phyloP scores from a whole-genome alignment of 2,888 invertebrate genomes.

The Argyresthia goedartella region DNA sequence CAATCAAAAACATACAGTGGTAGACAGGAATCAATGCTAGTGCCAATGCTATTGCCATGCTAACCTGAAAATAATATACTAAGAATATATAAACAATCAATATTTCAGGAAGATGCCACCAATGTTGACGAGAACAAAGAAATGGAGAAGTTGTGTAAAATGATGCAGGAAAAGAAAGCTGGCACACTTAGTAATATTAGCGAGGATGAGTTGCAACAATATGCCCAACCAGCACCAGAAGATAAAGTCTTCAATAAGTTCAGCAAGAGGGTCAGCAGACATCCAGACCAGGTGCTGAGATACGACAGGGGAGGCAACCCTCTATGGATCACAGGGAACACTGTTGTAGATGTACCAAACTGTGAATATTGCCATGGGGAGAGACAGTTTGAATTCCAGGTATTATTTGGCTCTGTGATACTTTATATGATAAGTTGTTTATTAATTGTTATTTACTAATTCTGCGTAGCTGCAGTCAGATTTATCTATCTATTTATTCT shows the following conservation, averaged over 20 bases:
- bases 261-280: conserved; percentile 74
- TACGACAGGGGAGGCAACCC: conserved; percentile 85
- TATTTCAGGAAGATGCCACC: conserved; percentile 35
- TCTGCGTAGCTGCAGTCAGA: too few species aligned
- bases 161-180: conserved; percentile 69
- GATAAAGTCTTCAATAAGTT: conserved; percentile 87
- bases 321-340: conserved; percentile 82
- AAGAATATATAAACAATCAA: not conserved
- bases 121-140: conserved; percentile 62
- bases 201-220: conserved; percentile 78
- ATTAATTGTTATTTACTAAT: too few species aligned
- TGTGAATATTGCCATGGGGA: conserved; percentile 81
- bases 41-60: too few species aligned
- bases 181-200: conserved; percentile 74
- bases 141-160: conserved; percentile 50
- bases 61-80: too few species aligned
- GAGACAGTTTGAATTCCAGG: conserved; percentile 93
- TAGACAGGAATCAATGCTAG: too few species aligned
- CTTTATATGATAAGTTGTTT: conserved; percentile 10
- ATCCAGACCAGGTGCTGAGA: conserved; percentile 86
- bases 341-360: conserved; percentile 65
- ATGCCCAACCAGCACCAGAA: conserved; percentile 70
- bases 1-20: too few species aligned
- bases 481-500: not conserved
- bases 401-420: conserved; percentile 26